phyloP scores from a whole-genome alignment of 2,888 invertebrate genomes.

The Drosophila merina region DNA sequence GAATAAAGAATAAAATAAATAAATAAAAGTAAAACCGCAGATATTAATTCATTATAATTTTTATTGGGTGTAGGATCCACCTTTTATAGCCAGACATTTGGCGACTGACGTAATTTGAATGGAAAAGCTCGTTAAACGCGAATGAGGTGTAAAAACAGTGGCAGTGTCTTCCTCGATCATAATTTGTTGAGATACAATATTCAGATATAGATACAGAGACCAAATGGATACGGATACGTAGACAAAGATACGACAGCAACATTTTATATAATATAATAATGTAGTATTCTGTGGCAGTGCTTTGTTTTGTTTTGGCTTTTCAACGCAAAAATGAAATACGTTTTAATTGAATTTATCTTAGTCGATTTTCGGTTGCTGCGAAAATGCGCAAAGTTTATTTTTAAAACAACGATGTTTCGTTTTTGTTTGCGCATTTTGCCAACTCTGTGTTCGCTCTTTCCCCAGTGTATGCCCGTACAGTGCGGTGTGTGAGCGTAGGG shows the following conservation, averaged over 20 bases:
- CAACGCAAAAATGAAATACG: slow-evolving; percentile 69
- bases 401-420: slow-evolving; percentile 46
- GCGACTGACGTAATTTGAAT: slow-evolving; percentile 60
- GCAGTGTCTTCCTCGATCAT: slow-evolving; percentile 56
- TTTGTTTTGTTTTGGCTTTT: slow-evolving; percentile 52
- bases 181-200: slow-evolving; percentile 51
- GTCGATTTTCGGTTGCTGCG: slow-evolving; percentile 47
- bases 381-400: slow-evolving; percentile 68
- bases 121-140: slow-evolving; percentile 50
- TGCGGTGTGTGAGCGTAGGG: slow-evolving; percentile 7
- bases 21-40: slow-evolving; percentile 16
- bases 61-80: slow-evolving; percentile 17
- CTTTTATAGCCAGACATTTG: slow-evolving; percentile 26
- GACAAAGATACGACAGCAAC: slow-evolving; percentile 13
- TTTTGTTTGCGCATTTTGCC: slow-evolving; percentile 53
- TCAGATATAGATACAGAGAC: slow-evolving; percentile 1
- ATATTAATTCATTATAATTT: slow-evolving; percentile 32
- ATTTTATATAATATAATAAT: slow-evolving; percentile 47
- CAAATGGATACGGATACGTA: slow-evolving; percentile 8
- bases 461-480: slow-evolving; percentile 13
- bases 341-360: slow-evolving; percentile 68
- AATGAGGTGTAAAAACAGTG: slow-evolving; percentile 62
- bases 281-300: slow-evolving; percentile 21
- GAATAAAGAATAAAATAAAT: slow-evolving; percentile 26
- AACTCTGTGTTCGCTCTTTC: slow-evolving; percentile 39